phyloP scores from a whole-genome alignment of 2,113 vertebrate genomes.

The Gambusia affinis region DNA sequence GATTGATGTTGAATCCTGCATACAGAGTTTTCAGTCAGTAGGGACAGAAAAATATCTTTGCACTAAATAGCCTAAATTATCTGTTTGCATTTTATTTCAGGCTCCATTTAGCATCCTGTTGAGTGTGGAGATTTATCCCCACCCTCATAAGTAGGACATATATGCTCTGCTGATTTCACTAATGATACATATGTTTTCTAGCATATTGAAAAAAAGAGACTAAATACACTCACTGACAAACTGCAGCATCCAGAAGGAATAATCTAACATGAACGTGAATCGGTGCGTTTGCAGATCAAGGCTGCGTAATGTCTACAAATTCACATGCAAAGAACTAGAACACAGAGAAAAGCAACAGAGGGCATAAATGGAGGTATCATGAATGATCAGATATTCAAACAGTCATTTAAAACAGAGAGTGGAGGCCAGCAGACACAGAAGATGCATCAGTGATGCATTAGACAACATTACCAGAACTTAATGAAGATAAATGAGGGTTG shows the following conservation, averaged over 20 bases:
- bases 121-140: not conserved
- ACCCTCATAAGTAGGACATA: not conserved
- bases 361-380: too few relatives aligned
- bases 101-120: not conserved
- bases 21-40: not conserved
- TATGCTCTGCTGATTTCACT: not conserved
- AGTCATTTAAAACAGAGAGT: too few relatives aligned
- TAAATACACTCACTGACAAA: not conserved
- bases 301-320: too few relatives aligned
- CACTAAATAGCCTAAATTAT: not conserved
- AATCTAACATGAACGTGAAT: not conserved
- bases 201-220: not conserved
- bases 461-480: too few relatives aligned
- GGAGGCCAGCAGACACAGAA: too few relatives aligned
- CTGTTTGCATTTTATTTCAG: not conserved
- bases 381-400: too few relatives aligned
- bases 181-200: not conserved
- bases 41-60: not conserved
- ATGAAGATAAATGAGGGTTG: too few relatives aligned
- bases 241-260: not conserved
- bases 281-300: not conserved
- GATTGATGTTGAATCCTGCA: not conserved
- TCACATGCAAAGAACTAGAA: too few relatives aligned
- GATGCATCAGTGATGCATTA: too few relatives aligned
- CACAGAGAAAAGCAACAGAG: too few relatives aligned